Percentiles rank a stretch among this genome's conserved stretches.
These are phyloP conservation scores for Hemicordylus capensis DNA, from an alignment of 2,113 vertebrate species.

Conservation along the genomic window DNA sequence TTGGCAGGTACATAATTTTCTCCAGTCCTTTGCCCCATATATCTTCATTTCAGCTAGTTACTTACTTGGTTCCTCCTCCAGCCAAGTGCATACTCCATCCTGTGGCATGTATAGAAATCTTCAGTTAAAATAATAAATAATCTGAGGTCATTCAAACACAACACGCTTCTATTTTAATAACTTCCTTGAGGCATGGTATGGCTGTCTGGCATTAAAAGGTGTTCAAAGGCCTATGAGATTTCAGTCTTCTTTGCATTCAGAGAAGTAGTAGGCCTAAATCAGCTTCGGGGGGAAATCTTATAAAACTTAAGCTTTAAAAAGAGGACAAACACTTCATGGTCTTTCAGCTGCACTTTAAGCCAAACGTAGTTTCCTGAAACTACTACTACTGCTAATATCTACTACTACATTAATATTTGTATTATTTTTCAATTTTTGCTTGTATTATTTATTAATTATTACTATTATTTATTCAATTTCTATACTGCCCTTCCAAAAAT, in stretches of 20 bases:
- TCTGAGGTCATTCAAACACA: neutral
- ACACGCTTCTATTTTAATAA: accelerated
- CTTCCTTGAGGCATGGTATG: accelerated
- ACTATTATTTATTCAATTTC: too few relatives aligned
- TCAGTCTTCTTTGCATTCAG: neutral
- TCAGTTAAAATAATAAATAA: neutral
- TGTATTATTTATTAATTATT: too few relatives aligned
- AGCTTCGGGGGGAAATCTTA: neutral
- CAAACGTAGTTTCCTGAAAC: accelerated
- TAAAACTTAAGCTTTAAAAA: accelerated
- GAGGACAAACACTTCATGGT: neutral
- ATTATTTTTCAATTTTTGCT: too few relatives aligned
- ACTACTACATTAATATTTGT: too few relatives aligned
- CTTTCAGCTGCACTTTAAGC: accelerated
- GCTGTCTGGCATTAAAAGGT: neutral
- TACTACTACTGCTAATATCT: neutral
- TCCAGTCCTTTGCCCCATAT: neutral
- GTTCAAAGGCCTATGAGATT: neutral
- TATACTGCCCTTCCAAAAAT: too few relatives aligned
- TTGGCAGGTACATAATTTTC: neutral
- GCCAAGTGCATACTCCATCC: neutral
- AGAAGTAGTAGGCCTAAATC: neutral
- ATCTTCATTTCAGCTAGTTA: neutral
- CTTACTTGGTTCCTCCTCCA: neutral
- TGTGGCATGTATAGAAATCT: neutral